Evolutionary conservation across 2,888 invertebrate species (phyloP), one percentile per base, ranked within the genome.

Genomic region (Pammene fasciana): DNA sequence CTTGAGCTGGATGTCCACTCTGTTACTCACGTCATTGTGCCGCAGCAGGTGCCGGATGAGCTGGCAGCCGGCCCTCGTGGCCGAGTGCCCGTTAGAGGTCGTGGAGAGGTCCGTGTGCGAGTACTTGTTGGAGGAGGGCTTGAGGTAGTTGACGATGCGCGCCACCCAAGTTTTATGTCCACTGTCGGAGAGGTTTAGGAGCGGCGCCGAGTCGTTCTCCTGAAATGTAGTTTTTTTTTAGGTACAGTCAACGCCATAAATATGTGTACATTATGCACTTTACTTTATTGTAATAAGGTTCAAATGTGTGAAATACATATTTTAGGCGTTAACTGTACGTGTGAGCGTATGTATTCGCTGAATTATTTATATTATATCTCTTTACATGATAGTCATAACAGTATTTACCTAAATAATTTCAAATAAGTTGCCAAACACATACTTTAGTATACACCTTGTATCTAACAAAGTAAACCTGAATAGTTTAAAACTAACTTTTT

Each of bases 91-190:
- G 74, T 93, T 92, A 64, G 92, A 86, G 9, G 88, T 84, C 85
- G 93, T 75, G 86, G 94, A 74, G 65, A 97, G 86, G 81, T 98
- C 97, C 76, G 97, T 95, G 79, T 96, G 95, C 4, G 98, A 97
- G 87, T 97, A 98, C 76, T 95, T 94, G 86, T 97, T 97, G 74
- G 96, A 96, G 16, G 97, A 97, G 0, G 99, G 99, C 83, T 96
- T 96, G 82, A 96, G 96, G 84, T 97, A 98, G 78, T 96, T 95
- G 0, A 97, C 94, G 34, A 99, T 94, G 57, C 96, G 95, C 76
- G 95, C 95, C 48, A 84, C 91, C 91, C 90, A 92, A 16, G 85
- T 87, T 72, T 85, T 87, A 76, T 90, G 93, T 10, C 87, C 87
- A 72, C 89, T 91, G 78, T 93, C 90, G 75, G 83, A 86, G 11